A percentile compares a stretch with the other conserved stretches of the same genome.
These are phyloP conservation scores for Bufotes viridis DNA, from an alignment of 2,797 vertebrate genomes.

Conservation along the genomic window DNA sequence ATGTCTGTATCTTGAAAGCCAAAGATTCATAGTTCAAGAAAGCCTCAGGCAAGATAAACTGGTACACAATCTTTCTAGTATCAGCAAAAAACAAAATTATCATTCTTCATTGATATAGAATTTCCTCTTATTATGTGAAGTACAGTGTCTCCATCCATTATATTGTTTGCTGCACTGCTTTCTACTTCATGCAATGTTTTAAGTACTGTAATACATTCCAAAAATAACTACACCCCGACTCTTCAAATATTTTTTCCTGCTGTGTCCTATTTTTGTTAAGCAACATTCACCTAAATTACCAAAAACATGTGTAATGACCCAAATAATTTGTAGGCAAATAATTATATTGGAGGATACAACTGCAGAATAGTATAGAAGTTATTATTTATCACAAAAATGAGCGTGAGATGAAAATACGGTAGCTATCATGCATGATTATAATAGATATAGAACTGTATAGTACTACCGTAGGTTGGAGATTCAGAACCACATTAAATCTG, in stretches of 20 bases:
- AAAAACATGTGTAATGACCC: not conserved
- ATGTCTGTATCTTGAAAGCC: constrained; percentile 53
- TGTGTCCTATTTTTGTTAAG: not conserved
- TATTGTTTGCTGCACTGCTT: constrained; percentile 14
- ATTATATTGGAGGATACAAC: not conserved
- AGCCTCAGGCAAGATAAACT: constrained; percentile 48
- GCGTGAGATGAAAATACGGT: not conserved
- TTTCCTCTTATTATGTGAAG: constrained; percentile 16
- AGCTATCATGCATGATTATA: not conserved
- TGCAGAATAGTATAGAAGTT: not conserved
- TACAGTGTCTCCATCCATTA: constrained; percentile 30
- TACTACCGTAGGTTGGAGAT: no score
- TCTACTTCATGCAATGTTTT: not conserved
- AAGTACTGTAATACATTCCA: not conserved
- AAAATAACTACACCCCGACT: not conserved
- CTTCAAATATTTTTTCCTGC: not conserved
- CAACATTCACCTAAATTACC: not conserved
- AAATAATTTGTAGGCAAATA: constrained; percentile 3
- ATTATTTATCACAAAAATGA: not conserved
- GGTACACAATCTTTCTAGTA: constrained; percentile 32
- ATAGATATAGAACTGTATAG: no score
- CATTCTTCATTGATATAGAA: constrained; percentile 46
- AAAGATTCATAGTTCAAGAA: constrained; percentile 59
- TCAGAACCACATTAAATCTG: no score
- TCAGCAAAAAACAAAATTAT: constrained; percentile 50